phyloP scores from a whole-genome alignment of 2,888 invertebrate species.

The Geotrupes spiniger region DNA sequence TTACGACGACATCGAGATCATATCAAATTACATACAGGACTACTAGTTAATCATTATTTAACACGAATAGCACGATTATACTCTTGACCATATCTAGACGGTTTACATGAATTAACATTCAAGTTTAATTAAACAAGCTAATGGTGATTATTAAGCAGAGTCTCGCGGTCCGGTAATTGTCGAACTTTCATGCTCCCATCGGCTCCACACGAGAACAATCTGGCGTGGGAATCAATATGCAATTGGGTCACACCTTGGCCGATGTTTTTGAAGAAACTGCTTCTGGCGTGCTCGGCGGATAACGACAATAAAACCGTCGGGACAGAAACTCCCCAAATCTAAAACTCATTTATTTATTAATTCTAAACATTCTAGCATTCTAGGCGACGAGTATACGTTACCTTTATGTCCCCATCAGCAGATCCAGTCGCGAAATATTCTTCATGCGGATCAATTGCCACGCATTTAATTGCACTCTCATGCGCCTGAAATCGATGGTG shows the following conservation, averaged over 20 bases:
- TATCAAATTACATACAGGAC: too few species aligned
- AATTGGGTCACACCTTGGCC: conserved; percentile 96
- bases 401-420: conserved; percentile 90
- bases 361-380: too few species aligned
- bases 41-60: too few species aligned
- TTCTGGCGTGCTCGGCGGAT: conserved; percentile 91
- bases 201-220: conserved; percentile 96
- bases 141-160: conserved; percentile 31
- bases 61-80: too few species aligned
- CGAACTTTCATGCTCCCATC: conserved; percentile 99
- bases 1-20: too few species aligned
- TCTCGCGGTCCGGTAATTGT: conserved; percentile 79
- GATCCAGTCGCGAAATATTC: conserved; percentile 96
- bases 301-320: conserved; percentile 86
- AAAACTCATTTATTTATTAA: too few species aligned
- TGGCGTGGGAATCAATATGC: conserved; percentile 82
- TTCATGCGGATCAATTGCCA: conserved; percentile 91
- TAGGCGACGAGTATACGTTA: too few species aligned
- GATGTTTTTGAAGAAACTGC: conserved; percentile 96
- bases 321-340: conserved; percentile 92
- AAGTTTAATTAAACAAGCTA: background rate
- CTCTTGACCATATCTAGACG: too few species aligned
- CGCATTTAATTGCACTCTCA: conserved; percentile 90
- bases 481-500: conserved; percentile 87
- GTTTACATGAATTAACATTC: conserved; percentile 3